These are phyloP conservation scores for Archips crataeganus DNA, from an alignment of 2,888 invertebrate species.

Conservation along the genomic window DNA sequence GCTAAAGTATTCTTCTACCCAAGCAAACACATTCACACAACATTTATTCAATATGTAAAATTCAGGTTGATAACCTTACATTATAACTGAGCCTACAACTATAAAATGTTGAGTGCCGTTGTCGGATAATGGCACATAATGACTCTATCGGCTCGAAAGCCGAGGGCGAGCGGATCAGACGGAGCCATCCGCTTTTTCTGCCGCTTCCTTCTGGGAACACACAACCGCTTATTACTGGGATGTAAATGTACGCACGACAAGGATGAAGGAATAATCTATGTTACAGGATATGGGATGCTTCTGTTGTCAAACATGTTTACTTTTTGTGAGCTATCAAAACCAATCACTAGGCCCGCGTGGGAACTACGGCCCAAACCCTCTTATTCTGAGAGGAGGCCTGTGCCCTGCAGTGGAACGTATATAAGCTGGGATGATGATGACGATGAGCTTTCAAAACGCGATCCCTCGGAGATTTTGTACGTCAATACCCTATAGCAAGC, in stretches of 20 bases:
- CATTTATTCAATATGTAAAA: not conserved
- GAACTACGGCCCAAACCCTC: too few species aligned
- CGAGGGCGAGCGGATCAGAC: constrained; percentile 50
- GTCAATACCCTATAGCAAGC: too few species aligned
- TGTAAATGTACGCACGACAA: constrained; percentile 33
- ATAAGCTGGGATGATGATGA: too few species aligned
- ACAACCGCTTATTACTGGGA: constrained; percentile 36
- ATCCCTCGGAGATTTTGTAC: too few species aligned
- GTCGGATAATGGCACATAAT: constrained; percentile 81
- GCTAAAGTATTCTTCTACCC: not conserved
- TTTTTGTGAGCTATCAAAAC: too few species aligned
- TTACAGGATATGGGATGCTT: constrained; percentile 28
- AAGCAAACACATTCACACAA: not conserved
- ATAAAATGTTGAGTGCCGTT: constrained; percentile 59
- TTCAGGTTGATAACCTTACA: not conserved
- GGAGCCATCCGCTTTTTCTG: constrained; percentile 50
- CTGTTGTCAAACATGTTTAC: constrained; percentile 12
- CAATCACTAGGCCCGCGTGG: too few species aligned
- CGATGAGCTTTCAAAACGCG: too few species aligned
- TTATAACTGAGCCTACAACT: not conserved
- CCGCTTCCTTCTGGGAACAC: constrained; percentile 44
- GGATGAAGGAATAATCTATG: constrained; percentile 30
- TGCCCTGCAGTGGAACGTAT: too few species aligned
- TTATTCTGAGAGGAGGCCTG: too few species aligned
- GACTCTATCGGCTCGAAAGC: constrained; percentile 74